Evolutionary conservation across 2,797 vertebrate genomes (phyloP).

Genomic region (Serranus cabrilla): DNA sequence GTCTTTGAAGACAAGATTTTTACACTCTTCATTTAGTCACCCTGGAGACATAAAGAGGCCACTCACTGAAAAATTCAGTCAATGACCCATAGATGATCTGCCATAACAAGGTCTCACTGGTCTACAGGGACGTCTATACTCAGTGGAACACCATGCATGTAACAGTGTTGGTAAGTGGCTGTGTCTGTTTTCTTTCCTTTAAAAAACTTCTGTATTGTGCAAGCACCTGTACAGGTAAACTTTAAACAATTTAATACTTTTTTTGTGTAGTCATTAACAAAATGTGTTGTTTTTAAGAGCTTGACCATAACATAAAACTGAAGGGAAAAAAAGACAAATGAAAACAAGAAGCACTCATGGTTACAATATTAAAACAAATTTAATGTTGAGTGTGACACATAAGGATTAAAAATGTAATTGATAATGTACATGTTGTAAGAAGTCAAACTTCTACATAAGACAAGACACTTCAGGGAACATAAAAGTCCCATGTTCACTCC

Average conservation of each 20-base stretch:
- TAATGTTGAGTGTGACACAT: neutral
- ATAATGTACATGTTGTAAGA: neutral
- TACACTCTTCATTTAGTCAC: neutral
- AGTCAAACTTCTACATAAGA: slow-evolving; percentile 9
- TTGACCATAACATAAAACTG: neutral
- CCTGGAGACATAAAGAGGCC: neutral
- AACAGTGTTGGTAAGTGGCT: neutral
- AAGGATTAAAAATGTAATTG: neutral
- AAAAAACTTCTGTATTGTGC: neutral
- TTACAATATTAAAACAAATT: neutral
- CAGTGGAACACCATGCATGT: neutral
- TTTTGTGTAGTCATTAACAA: neutral
- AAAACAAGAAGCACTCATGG: neutral
- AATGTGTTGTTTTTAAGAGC: neutral
- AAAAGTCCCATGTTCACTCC: neutral
- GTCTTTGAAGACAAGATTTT: neutral
- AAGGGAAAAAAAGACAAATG: neutral
- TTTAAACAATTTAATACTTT: neutral
- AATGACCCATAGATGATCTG: neutral
- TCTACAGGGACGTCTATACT: neutral
- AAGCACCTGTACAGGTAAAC: neutral
- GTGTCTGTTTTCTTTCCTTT: neutral
- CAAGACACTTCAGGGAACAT: neutral
- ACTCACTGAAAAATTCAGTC: neutral
- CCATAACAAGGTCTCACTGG: neutral